Percentiles rank a stretch among this genome's conserved stretches.
phyloP scores from a whole-genome alignment of 2,888 invertebrate genomes.

The Rhimphoctona megacephalus region DNA sequence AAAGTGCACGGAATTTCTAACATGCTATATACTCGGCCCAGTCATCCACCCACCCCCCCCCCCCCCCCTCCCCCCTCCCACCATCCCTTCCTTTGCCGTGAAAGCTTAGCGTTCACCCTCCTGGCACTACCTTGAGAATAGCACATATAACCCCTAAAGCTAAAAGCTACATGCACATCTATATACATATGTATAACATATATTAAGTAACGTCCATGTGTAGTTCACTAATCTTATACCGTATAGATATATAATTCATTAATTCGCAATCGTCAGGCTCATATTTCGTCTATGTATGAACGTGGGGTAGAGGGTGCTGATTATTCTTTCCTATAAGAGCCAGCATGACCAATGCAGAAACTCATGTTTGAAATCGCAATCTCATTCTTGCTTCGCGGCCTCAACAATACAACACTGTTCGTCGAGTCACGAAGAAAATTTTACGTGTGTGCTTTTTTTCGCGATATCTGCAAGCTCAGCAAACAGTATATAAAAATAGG shows the following conservation, averaged over 20 bases:
- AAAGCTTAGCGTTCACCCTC: conserved; percentile 45
- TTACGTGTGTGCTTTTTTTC: not conserved
- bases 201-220: not conserved
- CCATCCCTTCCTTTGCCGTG: conserved; percentile 2
- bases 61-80: no score
- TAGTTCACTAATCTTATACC: not conserved
- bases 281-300: not conserved
- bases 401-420: conserved; percentile 4
- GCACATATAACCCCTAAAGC: conserved; percentile 21
- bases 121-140: conserved; percentile 19
- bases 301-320: not conserved
- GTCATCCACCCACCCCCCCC: no score
- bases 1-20: conserved; percentile 57
- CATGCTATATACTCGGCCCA: conserved; percentile 18
- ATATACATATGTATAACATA: not conserved
- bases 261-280: not conserved
- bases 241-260: not conserved
- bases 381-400: not conserved
- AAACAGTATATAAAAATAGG: not conserved
- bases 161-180: not conserved
- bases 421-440: not conserved
- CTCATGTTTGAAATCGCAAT: not conserved
- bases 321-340: not conserved
- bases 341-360: conserved; percentile 5
- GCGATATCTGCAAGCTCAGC: not conserved